A percentile compares a stretch with the other conserved stretches of the same genome.
Conservation (phyloP, 2,113 vertebrate genomes). For the Heptranchias perlo region DNA sequence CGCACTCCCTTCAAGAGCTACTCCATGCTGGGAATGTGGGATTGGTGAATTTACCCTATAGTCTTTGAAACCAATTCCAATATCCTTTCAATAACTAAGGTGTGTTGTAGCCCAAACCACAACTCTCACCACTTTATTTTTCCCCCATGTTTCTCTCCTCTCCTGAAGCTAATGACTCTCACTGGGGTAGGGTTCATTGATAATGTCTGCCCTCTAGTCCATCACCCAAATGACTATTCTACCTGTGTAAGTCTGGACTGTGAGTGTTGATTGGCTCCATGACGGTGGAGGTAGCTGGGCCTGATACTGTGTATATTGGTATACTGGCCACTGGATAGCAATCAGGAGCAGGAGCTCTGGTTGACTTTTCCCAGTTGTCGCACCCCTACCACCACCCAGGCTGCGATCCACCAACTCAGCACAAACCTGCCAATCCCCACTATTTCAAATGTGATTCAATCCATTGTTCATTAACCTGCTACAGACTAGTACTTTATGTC, state of each 20-base stretch:
- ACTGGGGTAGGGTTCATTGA: background rate
- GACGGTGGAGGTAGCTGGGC: background rate
- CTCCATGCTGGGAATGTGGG: background rate
- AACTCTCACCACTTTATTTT: background rate
- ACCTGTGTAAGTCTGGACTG: background rate
- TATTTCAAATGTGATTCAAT: background rate
- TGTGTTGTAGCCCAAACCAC: background rate
- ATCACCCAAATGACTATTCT: background rate
- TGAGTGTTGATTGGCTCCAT: background rate
- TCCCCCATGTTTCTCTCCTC: background rate
- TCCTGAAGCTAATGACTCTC: background rate
- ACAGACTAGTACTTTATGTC: background rate
- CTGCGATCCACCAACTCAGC: background rate
- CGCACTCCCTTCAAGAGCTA: background rate
- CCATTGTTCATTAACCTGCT: background rate
- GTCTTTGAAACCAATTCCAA: background rate
- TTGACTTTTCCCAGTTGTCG: background rate
- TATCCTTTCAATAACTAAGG: background rate
- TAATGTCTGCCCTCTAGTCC: background rate
- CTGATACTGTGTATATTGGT: background rate
- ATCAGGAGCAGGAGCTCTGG: background rate
- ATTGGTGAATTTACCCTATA: background rate
- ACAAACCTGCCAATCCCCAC: no score
- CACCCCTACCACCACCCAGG: background rate
- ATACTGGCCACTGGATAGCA: background rate